Conservation (phyloP, 2,888 invertebrate genomes). For the Lingula anatina region DNA sequence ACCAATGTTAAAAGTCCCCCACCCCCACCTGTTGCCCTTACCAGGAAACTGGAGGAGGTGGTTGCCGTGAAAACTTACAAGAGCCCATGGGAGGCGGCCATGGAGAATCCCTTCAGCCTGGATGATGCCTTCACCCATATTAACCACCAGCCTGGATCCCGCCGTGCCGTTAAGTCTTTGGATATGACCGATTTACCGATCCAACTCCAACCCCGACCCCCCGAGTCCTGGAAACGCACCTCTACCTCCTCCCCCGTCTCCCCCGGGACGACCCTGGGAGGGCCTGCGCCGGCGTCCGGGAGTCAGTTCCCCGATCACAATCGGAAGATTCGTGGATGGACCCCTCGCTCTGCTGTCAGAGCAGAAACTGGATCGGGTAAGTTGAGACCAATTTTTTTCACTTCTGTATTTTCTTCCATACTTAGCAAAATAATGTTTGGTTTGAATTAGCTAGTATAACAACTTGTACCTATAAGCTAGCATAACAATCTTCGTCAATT, state of each 20-base stretch:
- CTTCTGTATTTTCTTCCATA: no score
- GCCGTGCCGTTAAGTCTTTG: not conserved
- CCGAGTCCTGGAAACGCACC: not conserved
- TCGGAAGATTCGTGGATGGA: not conserved
- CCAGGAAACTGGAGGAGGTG: conserved; percentile 58
- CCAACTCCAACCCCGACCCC: not conserved
- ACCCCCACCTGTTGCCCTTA: conserved; percentile 54
- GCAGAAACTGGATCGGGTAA: no score
- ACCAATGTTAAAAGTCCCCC: conserved; percentile 54
- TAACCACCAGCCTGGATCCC: not conserved
- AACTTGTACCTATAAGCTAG: no score
- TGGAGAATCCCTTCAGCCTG: conserved; percentile 60
- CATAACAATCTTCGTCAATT: no score
- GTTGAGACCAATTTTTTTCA: no score
- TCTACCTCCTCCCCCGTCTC: not conserved
- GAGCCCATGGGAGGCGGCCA: conserved; percentile 69
- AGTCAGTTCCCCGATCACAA: not conserved
- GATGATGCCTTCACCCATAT: conserved; percentile 63
- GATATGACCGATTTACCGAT: no score
- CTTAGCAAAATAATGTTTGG: no score
- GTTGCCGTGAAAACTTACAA: conserved; percentile 52
- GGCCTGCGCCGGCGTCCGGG: not conserved
- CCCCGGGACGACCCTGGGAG: not conserved
- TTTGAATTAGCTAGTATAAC: no score
- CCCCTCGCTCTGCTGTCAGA: not conserved